Conservation (phyloP, 2,888 invertebrate genomes). For the Orthonevra nobilis region DNA sequence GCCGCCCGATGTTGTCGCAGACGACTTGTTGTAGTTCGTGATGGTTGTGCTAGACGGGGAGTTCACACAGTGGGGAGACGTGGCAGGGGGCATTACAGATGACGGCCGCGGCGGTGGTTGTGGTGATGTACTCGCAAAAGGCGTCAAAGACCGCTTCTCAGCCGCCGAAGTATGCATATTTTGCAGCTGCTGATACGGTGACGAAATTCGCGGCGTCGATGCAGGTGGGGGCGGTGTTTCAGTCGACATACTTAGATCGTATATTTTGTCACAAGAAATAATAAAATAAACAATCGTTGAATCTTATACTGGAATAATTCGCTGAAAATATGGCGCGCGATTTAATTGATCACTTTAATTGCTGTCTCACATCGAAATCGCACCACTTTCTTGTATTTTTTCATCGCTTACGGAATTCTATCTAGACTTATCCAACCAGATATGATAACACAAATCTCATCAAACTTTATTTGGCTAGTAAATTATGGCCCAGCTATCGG, state of each 20-base stretch:
- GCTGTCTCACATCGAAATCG: slow-evolving; percentile 58
- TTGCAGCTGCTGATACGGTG: slow-evolving; percentile 47
- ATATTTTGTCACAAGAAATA: no score
- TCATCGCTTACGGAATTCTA: slow-evolving; percentile 45
- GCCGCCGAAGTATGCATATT: slow-evolving; percentile 33
- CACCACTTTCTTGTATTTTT: slow-evolving; percentile 60
- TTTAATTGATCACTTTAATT: slow-evolving; percentile 41
- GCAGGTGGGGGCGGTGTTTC: slow-evolving; percentile 72
- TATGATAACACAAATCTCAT: slow-evolving; percentile 43
- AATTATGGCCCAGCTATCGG: slow-evolving; percentile 34
- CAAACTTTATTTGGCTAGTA: slow-evolving; percentile 36
- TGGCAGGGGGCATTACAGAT: slow-evolving; percentile 66
- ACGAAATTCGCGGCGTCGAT: slow-evolving; percentile 46
- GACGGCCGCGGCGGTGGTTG: slow-evolving; percentile 59
- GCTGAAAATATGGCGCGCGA: slow-evolving; percentile 17
- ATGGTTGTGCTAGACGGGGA: slow-evolving; percentile 54
- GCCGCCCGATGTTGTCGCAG: slow-evolving; percentile 27
- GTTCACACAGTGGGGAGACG: slow-evolving; percentile 53
- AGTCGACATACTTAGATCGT: slow-evolving; percentile 71
- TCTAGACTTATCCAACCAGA: slow-evolving; percentile 25
- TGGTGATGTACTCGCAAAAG: slow-evolving; percentile 45
- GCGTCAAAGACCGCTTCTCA: slow-evolving; percentile 41
- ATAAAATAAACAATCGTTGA: no score
- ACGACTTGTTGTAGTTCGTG: slow-evolving; percentile 47
- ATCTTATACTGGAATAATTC: slow-evolving; percentile 12